These are phyloP conservation scores for Lacerta viridis DNA, from an alignment of 2,797 vertebrate species.

Conservation along the genomic window DNA sequence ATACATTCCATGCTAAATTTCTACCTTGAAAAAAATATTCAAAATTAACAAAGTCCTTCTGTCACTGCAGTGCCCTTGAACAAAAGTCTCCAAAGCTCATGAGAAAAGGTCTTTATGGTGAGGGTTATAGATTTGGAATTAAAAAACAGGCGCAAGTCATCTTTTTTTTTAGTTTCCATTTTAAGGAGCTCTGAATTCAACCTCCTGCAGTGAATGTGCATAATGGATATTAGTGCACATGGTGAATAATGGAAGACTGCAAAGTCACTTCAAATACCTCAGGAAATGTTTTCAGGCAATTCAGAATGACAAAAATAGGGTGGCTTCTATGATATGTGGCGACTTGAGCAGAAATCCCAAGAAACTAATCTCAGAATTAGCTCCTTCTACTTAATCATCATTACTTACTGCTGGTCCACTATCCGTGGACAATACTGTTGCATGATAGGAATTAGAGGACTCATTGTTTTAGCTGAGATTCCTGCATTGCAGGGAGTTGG, in stretches of 20 bases:
- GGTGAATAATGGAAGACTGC: not conserved
- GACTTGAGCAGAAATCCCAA: not conserved
- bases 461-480: not conserved
- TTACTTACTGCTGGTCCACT: not conserved
- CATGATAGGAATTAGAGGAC: not conserved
- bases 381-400: not conserved
- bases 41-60: not conserved
- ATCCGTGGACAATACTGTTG: not conserved
- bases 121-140: conserved; percentile 14
- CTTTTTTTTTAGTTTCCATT: not conserved
- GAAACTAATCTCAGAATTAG: not conserved
- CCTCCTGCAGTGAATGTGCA: not conserved
- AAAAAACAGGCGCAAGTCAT: not conserved
- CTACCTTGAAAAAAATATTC: not conserved
- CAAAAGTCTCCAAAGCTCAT: not conserved
- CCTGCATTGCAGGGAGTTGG: too few species aligned
- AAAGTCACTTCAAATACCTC: not conserved
- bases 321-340: too few species aligned
- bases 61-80: not conserved
- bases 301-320: too few species aligned
- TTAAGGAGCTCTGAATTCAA: not conserved
- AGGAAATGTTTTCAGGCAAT: not conserved
- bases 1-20: not conserved
- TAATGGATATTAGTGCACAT: not conserved
- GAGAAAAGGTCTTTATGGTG: conserved; percentile 6